Conservation (phyloP, 1,140 invertebrate species). For the Bombyx mandarina region DNA sequence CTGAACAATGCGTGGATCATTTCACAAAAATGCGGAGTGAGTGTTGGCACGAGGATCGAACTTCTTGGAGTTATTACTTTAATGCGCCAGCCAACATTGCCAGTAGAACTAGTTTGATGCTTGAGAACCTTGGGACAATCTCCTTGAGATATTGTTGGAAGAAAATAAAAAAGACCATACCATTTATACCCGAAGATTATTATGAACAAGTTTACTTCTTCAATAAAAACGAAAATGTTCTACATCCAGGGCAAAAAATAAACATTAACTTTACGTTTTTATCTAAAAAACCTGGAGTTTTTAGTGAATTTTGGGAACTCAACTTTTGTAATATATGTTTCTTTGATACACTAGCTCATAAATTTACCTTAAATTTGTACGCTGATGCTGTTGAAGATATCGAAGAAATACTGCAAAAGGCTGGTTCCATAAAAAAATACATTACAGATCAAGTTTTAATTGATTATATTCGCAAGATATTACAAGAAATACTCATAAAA, state of each 20-base stretch:
- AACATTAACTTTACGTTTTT: constrained; percentile 45
- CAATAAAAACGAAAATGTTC: constrained; percentile 56
- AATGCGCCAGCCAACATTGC: constrained; percentile 38
- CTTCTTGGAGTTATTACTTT: constrained; percentile 56
- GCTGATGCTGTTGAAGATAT: constrained; percentile 44
- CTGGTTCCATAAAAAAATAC: constrained; percentile 26
- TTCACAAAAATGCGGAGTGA: constrained; percentile 32
- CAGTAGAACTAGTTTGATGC: constrained; percentile 40
- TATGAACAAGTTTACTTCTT: constrained; percentile 58
- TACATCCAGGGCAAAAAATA: constrained; percentile 47
- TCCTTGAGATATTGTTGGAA: constrained; percentile 56
- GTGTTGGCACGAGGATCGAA: constrained; percentile 34
- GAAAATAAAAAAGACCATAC: constrained; percentile 34
- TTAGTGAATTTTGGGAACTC: constrained; percentile 48
- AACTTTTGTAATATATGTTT: constrained; percentile 39
- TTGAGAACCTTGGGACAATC: constrained; percentile 56
- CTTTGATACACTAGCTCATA: constrained; percentile 33
- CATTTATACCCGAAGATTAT: constrained; percentile 37
- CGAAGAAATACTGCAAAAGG: constrained; percentile 22
- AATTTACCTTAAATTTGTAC: constrained; percentile 32
- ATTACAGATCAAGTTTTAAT: constrained; percentile 31
- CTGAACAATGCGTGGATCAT: constrained; percentile 22
- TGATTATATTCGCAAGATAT: constrained; percentile 23
- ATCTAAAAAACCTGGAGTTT: constrained; percentile 38
- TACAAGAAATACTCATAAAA: constrained; percentile 29